These are phyloP conservation scores for Eretmochelys imbricata DNA, from an alignment of 2,113 vertebrate genomes.

Conservation along the genomic window DNA sequence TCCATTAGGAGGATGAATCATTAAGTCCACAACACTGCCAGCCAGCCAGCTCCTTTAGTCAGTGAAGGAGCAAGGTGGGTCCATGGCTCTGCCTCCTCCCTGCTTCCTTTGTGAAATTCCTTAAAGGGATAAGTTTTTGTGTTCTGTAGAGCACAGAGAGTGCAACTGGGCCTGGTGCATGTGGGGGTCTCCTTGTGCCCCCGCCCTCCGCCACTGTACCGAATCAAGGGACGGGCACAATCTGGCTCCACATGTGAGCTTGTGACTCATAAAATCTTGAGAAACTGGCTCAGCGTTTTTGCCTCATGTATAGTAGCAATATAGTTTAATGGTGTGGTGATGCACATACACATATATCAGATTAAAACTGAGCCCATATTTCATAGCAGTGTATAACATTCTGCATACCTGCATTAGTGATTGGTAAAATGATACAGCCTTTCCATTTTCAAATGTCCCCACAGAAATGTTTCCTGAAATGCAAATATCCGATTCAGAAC, in stretches of 20 bases:
- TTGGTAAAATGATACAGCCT: not conserved
- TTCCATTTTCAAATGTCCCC: slow-evolving; percentile 36
- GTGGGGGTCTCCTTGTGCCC: not conserved
- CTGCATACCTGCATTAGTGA: not conserved
- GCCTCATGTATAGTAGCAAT: not conserved
- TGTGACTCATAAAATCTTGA: not conserved
- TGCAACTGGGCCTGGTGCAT: not conserved
- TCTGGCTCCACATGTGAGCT: not conserved
- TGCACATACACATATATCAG: not conserved
- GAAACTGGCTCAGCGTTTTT: not conserved
- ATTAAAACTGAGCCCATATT: not conserved
- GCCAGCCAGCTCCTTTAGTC: not conserved
- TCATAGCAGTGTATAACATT: not conserved
- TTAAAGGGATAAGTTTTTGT: not conserved
- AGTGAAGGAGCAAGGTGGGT: not conserved
- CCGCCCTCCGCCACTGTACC: not conserved
- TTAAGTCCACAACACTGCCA: not conserved
- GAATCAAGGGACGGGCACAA: not conserved
- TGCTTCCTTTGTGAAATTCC: not conserved
- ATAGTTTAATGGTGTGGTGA: not conserved
- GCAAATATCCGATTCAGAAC: slow-evolving; percentile 70
- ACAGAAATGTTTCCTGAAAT: slow-evolving; percentile 82
- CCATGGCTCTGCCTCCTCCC: not conserved
- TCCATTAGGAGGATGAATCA: not conserved
- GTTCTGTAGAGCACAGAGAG: not conserved